Evolutionary conservation across 2,888 invertebrate species (phyloP).

Genomic region (Meghimatium bilineatum): DNA sequence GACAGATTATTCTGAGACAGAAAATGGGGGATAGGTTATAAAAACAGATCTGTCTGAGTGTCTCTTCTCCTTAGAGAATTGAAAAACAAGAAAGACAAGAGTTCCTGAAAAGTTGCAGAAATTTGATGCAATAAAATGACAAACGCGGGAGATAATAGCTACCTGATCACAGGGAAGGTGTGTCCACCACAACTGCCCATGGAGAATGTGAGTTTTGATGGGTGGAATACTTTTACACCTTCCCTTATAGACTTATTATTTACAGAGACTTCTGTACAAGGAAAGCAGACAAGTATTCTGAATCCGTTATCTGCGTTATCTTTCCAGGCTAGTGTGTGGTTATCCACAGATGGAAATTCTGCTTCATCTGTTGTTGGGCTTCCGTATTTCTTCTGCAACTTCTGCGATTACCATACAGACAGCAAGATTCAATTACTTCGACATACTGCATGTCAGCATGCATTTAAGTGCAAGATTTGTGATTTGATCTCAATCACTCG

Average conservation of each 20-base stretch:
- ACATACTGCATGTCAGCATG: constrained; percentile 23
- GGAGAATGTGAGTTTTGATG: background rate
- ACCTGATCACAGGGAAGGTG: constrained; percentile 38
- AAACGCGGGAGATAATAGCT: constrained; percentile 23
- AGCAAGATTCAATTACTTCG: constrained; percentile 29
- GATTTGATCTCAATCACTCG: constrained; percentile 30
- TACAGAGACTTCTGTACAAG: constrained; percentile 16
- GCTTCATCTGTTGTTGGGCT: constrained; percentile 29
- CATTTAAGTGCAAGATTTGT: constrained; percentile 35
- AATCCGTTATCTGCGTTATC: constrained; percentile 26
- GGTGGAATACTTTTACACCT: background rate
- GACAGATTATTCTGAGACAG: too few relatives aligned
- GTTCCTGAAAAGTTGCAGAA: background rate
- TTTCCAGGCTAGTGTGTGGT: constrained; percentile 33
- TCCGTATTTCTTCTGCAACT: constrained; percentile 44
- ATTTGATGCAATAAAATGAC: background rate
- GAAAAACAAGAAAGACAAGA: background rate
- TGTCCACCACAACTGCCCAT: constrained; percentile 39
- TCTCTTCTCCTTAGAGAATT: background rate
- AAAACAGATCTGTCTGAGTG: background rate
- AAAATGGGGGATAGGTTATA: too few relatives aligned
- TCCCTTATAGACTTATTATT: constrained; percentile 22
- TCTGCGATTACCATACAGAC: constrained; percentile 38
- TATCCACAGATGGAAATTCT: constrained; percentile 22
- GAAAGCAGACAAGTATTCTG: background rate